Evolutionary conservation across 2,113 vertebrate species (phyloP).

Genomic region (Syngnathus scovelli): DNA sequence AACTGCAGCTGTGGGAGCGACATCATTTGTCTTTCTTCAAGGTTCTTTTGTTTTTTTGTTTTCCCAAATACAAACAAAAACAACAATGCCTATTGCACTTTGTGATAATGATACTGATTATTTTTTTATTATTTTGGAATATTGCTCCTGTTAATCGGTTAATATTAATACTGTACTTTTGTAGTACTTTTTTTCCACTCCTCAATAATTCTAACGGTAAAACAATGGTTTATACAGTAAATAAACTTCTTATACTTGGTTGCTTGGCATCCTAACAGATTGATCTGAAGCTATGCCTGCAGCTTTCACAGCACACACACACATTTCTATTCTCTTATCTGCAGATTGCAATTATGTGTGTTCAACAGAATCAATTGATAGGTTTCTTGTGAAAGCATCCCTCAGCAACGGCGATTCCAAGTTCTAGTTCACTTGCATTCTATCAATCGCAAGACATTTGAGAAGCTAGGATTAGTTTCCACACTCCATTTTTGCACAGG

Average conservation of each 20-base stretch:
- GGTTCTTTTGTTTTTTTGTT: slow-evolving; percentile 29
- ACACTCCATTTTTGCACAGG: slow-evolving; percentile 5
- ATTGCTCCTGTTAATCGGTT: neutral
- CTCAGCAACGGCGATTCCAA: neutral
- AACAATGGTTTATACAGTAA: neutral
- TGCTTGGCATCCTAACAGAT: neutral
- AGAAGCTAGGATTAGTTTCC: slow-evolving; percentile 1
- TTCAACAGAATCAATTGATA: neutral
- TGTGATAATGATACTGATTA: neutral
- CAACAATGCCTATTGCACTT: slow-evolving; percentile 10
- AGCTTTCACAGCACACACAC: neutral
- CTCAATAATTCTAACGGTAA: neutral
- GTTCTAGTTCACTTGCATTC: neutral
- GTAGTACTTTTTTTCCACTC: neutral
- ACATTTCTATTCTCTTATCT: neutral
- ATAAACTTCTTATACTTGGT: neutral
- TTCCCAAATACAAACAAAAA: neutral
- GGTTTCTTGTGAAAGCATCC: neutral
- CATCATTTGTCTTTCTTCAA: slow-evolving; percentile 14
- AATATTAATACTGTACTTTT: neutral
- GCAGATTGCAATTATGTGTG: neutral
- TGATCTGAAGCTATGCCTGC: neutral
- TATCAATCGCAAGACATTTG: slow-evolving; percentile 2
- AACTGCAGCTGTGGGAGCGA: slow-evolving; percentile 27
- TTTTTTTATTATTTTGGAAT: neutral